Evolutionary conservation across 2,113 vertebrate species (phyloP).

Genomic region (Serinus canaria): DNA sequence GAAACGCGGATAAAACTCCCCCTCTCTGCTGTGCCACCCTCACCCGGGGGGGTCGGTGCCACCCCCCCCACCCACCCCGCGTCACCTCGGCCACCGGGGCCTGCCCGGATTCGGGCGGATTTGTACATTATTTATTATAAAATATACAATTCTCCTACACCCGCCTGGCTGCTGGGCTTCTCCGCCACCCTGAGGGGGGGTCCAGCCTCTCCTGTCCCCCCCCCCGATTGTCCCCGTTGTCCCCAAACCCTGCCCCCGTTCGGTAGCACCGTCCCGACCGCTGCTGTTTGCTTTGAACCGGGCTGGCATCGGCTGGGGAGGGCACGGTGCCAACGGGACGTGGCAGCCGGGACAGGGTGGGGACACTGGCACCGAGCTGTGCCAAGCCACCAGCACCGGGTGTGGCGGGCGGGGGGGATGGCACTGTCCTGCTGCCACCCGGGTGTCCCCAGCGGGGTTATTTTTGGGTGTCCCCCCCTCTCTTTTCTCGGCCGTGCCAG

Average conservation of each 20-base stretch:
- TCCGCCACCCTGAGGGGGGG: background rate
- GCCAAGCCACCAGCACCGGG: rapidly evolving
- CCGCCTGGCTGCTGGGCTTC: background rate
- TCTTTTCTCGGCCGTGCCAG: background rate
- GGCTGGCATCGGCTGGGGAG: background rate
- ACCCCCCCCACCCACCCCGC: background rate
- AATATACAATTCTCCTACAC: background rate
- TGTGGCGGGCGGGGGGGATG: background rate
- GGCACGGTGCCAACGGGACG: background rate
- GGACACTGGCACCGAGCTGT: rapidly evolving
- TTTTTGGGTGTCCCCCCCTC: background rate
- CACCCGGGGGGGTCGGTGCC: background rate
- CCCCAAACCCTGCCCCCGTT: background rate
- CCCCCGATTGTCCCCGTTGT: no score
- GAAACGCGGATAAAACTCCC: background rate
- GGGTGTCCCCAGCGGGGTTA: background rate
- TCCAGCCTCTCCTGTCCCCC: background rate
- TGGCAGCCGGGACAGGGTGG: background rate
- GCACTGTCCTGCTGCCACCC: background rate
- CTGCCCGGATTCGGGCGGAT: background rate
- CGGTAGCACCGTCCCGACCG: background rate
- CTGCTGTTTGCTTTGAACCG: background rate
- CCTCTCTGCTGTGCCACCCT: background rate
- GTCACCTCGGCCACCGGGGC: background rate
- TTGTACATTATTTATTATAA: background rate